Evolutionary conservation across 2,888 invertebrate species (phyloP).

Genomic region (Drosophila sordidula): DNA sequence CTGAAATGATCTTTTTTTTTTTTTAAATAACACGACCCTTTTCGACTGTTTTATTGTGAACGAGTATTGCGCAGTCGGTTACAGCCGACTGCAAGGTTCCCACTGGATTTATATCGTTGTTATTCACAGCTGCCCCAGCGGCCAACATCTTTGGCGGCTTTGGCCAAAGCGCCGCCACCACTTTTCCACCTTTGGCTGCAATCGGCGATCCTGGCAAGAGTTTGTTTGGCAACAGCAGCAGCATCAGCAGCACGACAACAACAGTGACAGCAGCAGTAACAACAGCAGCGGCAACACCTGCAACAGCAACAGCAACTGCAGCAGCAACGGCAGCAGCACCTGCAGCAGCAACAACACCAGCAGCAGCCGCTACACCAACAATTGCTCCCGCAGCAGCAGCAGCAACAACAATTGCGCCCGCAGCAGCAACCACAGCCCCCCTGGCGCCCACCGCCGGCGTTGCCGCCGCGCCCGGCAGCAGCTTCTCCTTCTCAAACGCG

Average conservation of each 20-base stretch:
- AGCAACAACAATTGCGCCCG: slow-evolving; percentile 1
- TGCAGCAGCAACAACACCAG: slow-evolving; percentile 10
- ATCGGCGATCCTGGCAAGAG: slow-evolving; percentile 33
- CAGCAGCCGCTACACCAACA: slow-evolving; percentile 6
- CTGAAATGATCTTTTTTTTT: too few species aligned
- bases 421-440: background rate
- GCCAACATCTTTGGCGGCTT: slow-evolving; percentile 50
- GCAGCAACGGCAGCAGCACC: slow-evolving; percentile 4
- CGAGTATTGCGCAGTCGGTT: too few species aligned
- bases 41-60: too few species aligned
- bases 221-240: slow-evolving; percentile 37
- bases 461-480: slow-evolving; percentile 38
- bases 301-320: slow-evolving; percentile 17
- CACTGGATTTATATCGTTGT: too few species aligned
- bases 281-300: slow-evolving; percentile 10
- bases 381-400: slow-evolving; percentile 16
- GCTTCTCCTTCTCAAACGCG: slow-evolving; percentile 68
- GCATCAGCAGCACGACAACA: background rate
- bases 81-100: too few species aligned
- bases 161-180: slow-evolving; percentile 12
- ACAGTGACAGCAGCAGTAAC: slow-evolving; percentile 7
- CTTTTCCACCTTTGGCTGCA: background rate
- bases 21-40: background rate
- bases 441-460: background rate
- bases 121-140: slow-evolving; percentile 25